Base-by-base conservation (phyloP, 1,140 invertebrate species). In the Rhopalosiphum padi region DNA sequence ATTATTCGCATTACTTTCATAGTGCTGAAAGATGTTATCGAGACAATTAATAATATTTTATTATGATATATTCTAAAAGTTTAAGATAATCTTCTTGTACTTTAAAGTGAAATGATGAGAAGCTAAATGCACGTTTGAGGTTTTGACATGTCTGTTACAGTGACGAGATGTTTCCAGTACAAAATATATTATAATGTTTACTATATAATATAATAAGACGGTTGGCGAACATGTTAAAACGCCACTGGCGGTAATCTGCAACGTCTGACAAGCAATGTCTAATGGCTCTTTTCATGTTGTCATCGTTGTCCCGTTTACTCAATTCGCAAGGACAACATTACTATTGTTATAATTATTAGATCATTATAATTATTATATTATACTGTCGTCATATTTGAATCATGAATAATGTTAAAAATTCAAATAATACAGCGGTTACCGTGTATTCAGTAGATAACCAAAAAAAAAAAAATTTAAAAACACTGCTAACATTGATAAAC, bases 251-350 rank as follows among this genome's bases (percentile, higher is more conserved):
- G n/a, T 89, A 89, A 89, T 89, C n/a, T 89, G 30, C 15, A 87
- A 35, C 87, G 48, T 89, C 48, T 89, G 46, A 37, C n/a, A 53
- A 21, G n/a, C 48, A 21, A 35, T 53, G 87, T 89, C 48, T 89
- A 89, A 89, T 89, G n/a, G 86, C n/a, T 48, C 37, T 88, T 88
- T 46, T 51, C 86, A 51, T 48, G 30, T 48, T 35, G 86, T 88
- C n/a, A n/a, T 88, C 2, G 30, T 87, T 43, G 46, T 88, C 43
- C 15, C n/a, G 4, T 51, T 88, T 35, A 35, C 30, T 51, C 46
- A 51, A 51, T 88, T 88, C 86, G 23, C 22, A 8, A 51, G 46
- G 9, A 88, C 2, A 51, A 48, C n/a, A 88, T 51, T 22, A 51
- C n/a, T 48, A 88, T 88, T 51, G 30, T 48, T 41, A 51, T 48